These are phyloP conservation scores for Anguilla pacifica DNA, from an alignment of 2,797 vertebrate species.

Conservation along the genomic window DNA sequence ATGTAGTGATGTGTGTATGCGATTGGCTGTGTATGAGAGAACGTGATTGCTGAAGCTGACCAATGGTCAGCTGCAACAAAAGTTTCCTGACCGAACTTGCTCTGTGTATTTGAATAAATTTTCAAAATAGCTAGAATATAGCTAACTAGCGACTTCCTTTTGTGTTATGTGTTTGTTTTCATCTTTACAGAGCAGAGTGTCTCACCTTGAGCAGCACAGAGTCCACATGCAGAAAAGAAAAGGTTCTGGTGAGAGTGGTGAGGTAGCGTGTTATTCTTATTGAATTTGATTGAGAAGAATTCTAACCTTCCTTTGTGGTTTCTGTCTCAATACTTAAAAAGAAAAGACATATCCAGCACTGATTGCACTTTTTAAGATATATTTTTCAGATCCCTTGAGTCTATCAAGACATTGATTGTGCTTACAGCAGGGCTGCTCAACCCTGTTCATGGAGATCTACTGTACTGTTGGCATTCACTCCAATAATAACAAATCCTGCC, in stretches of 20 bases:
- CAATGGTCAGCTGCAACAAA: too few species aligned
- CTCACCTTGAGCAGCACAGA: neutral
- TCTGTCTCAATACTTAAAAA: neutral
- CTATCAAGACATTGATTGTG: neutral
- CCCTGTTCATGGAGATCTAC: too few species aligned
- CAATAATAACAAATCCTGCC: too few species aligned
- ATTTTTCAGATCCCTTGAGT: neutral
- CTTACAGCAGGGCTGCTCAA: too few species aligned
- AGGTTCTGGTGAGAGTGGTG: neutral
- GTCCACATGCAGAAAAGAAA: neutral
- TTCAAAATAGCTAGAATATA: neutral
- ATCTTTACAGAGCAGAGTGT: constrained; percentile 8
- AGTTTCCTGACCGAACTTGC: too few species aligned
- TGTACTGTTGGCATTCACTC: too few species aligned
- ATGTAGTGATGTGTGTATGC: too few species aligned
- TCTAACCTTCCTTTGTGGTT: neutral
- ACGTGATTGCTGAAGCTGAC: too few species aligned
- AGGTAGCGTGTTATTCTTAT: neutral
- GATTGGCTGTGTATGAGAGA: too few species aligned
- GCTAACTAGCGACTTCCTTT: neutral
- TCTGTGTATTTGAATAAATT: neutral
- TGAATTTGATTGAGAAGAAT: neutral
- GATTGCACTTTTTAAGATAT: neutral
- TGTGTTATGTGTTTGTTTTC: neutral
- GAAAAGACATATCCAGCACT: neutral